Percentiles rank a stretch among this genome's conserved stretches.
These are phyloP conservation scores for Lacerta agilis DNA, from an alignment of 2,797 vertebrate species.

Conservation along the genomic window DNA sequence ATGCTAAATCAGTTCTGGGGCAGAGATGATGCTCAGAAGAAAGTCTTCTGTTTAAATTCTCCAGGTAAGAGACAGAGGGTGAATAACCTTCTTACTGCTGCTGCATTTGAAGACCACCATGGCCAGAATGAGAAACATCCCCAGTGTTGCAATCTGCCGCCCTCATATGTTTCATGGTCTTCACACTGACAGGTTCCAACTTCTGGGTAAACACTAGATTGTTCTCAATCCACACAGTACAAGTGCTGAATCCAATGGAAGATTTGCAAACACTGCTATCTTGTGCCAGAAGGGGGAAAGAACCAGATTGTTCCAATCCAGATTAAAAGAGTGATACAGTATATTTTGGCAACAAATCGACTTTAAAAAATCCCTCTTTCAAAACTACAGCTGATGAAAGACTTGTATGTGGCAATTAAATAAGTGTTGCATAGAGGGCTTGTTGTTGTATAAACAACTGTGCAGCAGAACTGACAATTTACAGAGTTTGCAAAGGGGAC, in stretches of 20 bases:
- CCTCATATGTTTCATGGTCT: background rate
- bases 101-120: background rate
- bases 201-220: background rate
- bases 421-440: constrained; percentile 18
- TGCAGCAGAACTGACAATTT: background rate
- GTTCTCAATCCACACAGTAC: background rate
- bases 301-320: background rate
- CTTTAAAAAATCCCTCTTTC: constrained; percentile 8
- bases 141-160: background rate
- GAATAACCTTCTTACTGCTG: background rate
- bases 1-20: background rate
- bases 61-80: too few relatives aligned
- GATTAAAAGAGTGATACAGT: background rate
- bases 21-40: background rate
- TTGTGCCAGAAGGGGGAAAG: background rate
- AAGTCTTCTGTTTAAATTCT: background rate
- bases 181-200: background rate
- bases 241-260: background rate
- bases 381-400: constrained; percentile 22
- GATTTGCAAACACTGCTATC: background rate
- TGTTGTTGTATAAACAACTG: constrained; percentile 33
- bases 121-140: background rate
- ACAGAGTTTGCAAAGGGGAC: background rate
- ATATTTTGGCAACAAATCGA: constrained; percentile 29
- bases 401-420: constrained; percentile 12